phyloP scores from a whole-genome alignment of 2,113 vertebrate genomes.

The Oryzias woworae region DNA sequence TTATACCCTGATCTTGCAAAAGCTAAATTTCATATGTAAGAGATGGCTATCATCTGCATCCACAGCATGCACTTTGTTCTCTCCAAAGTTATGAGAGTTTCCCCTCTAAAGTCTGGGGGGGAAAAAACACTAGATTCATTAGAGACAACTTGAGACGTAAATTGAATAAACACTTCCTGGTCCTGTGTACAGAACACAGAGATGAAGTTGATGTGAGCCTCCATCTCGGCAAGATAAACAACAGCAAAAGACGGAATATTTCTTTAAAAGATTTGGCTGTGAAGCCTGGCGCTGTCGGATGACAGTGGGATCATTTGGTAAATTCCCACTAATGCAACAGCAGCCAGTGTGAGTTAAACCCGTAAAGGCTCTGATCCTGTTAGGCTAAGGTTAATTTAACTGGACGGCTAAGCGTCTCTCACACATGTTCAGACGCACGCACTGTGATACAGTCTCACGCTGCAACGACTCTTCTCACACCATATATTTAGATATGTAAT shows the following conservation, averaged over 20 bases:
- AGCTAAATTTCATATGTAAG: too few relatives aligned
- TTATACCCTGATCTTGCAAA: too few relatives aligned
- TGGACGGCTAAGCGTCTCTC: slow-evolving; percentile 55
- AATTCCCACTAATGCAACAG: slow-evolving; percentile 48
- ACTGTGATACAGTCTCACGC: slow-evolving; percentile 14
- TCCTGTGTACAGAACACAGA: not conserved
- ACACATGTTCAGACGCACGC: slow-evolving; percentile 38
- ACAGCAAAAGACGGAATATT: not conserved
- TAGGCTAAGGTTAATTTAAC: slow-evolving; percentile 70
- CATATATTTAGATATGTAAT: slow-evolving; percentile 74
- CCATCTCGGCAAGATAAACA: not conserved
- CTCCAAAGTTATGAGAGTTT: not conserved
- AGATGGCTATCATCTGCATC: too few relatives aligned
- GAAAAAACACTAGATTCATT: slow-evolving; percentile 9
- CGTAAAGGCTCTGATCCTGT: slow-evolving; percentile 54
- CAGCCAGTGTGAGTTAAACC: slow-evolving; percentile 41
- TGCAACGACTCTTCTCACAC: slow-evolving; percentile 53
- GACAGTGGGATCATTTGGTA: slow-evolving; percentile 31
- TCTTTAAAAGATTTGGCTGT: not conserved
- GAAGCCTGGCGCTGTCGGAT: slow-evolving; percentile 20
- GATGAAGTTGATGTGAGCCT: slow-evolving; percentile 14
- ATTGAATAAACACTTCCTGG: slow-evolving; percentile 10
- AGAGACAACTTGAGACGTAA: not conserved
- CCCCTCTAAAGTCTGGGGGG: not conserved
- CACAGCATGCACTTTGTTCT: too few relatives aligned